Evolutionary conservation across 92 coral and sea anemone genomes (phyloP).

Genomic region (Porites evermanni): DNA sequence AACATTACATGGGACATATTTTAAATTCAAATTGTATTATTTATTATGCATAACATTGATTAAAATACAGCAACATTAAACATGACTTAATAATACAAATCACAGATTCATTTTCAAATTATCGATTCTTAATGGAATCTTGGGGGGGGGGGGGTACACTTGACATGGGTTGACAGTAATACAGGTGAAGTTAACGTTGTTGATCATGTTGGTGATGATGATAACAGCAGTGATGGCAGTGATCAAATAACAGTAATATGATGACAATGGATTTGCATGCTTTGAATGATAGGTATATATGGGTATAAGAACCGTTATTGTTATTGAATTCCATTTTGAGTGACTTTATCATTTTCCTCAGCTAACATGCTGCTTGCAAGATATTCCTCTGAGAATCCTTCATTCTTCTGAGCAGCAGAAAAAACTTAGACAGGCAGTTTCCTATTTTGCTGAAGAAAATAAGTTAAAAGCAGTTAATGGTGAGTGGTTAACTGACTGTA

Average conservation of each 20-base stretch:
- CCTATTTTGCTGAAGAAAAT: conserved; percentile 30
- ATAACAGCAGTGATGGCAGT: too few relatives aligned
- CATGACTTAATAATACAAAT: too few relatives aligned
- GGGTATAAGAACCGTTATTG: not conserved
- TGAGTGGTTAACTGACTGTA: not conserved
- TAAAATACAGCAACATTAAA: too few relatives aligned
- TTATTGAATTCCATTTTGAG: not conserved
- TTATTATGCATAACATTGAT: too few relatives aligned
- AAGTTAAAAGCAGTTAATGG: conserved; percentile 8
- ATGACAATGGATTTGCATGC: not conserved
- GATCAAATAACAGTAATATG: too few relatives aligned
- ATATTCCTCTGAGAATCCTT: conserved; percentile 75
- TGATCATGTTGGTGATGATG: not conserved
- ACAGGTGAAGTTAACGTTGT: too few relatives aligned
- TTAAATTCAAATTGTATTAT: too few relatives aligned
- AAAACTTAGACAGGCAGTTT: conserved; percentile 46
- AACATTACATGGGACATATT: too few relatives aligned
- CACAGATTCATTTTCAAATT: too few relatives aligned
- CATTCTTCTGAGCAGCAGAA: conserved; percentile 53
- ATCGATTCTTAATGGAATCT: too few relatives aligned
- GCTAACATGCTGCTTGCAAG: conserved; percentile 16
- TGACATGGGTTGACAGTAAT: too few relatives aligned
- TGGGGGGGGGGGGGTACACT: too few relatives aligned
- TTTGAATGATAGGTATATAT: not conserved
- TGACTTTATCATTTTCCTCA: not conserved